Evolutionary conservation across 1,140 invertebrate genomes (phyloP), one percentile per base, ranked within the genome.

Genomic region (Procambarus clarkii): DNA sequence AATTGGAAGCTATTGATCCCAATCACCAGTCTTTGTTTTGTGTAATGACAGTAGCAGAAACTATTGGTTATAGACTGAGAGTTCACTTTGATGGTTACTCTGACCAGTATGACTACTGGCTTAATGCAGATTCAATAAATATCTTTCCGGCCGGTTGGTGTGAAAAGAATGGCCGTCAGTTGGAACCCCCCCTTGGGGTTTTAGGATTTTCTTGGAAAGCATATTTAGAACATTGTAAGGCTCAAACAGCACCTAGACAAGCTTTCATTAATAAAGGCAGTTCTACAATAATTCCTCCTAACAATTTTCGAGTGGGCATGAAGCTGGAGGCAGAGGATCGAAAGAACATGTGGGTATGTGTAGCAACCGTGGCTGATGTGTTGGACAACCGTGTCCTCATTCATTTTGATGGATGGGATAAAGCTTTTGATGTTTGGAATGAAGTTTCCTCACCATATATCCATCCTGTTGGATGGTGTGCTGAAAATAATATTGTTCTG

Each of bases 121-220:
- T 97, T 15, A 98, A 99, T 95, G 97, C 97, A 0, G 97, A 99
- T 94, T 98, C 97, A 1, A 96, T 96, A 93, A 97, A 98, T 94
- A 97, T 99, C 64, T 99, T 99, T 94, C 98, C 97, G 9, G 96
- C 96, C 64, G 98, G 98, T n/a, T 99, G 98, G 97, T 98, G 98
- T 94, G 97, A 98, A 93, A 97, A 97, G 94, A 97, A 97, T 93
- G 95, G 96, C 4, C 96, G 97, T 48, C 94, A 95, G 60, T 94
- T 98, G 60, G 96, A 97, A 93, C 96, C 97, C 5, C 98, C 98
- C 0, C 96, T 96, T 93, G 96, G 96, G 93, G 96, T 96, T 92
- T 95, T 94, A 3, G n/a, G 95, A 93, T 99, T 99, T 94, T 96
- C 96, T 93, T 99, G 98, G 98, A 95, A 96, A n/a, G 94, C 95